Base-by-base conservation (phyloP, 2,113 vertebrate genomes). In the Nothoprocta pentlandii region DNA sequence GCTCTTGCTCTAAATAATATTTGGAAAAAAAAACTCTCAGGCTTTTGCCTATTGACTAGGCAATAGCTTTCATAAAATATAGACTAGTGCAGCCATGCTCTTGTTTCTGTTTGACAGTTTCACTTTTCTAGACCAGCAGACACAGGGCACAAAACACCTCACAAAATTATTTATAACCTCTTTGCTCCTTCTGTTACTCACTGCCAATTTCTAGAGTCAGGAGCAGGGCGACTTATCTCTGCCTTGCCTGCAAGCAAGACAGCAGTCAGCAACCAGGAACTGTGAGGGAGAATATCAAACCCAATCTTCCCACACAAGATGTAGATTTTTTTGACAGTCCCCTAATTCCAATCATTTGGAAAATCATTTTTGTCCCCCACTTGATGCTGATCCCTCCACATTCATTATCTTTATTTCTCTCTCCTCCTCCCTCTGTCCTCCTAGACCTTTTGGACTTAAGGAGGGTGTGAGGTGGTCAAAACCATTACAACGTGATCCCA, bases 401-500 rank as follows among this genome's bases (percentile, higher is more conserved):
- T 8, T 12, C 3, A 4, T 4, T 41, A 6, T 54, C 19, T 10
- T 49, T 42, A 34, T 49, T 3, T 19, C 5, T 70, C 10, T 46
- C 5, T 21, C 42, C 3, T 6, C 9, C 7, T 4, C 16, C 30
- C 3, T 6, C 16, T 1, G 7, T 34, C 13, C 32, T 81, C 10
- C 4, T 7, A 58, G 14, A 63, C 30, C 81, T 85, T 67, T 81
- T 20, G 64, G 36, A 80, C 14, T 22, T 26, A 16, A 84, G 20
- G 41, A 13, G 36, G 25, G 44, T 8, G 32, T 6, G 19, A 30
- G 59, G 6, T 46, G 30, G 70, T n/a, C n/a, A 63, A 75, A 90
- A 56, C 36, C 16, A 53, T 22, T 41, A 6, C 22, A 69, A 47
- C 3, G 9, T 2, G 0, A 58, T 59, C 26, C 34, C 20, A 61